Conservation (phyloP, 2,888 invertebrate species). For the Trichacis sp. region DNA sequence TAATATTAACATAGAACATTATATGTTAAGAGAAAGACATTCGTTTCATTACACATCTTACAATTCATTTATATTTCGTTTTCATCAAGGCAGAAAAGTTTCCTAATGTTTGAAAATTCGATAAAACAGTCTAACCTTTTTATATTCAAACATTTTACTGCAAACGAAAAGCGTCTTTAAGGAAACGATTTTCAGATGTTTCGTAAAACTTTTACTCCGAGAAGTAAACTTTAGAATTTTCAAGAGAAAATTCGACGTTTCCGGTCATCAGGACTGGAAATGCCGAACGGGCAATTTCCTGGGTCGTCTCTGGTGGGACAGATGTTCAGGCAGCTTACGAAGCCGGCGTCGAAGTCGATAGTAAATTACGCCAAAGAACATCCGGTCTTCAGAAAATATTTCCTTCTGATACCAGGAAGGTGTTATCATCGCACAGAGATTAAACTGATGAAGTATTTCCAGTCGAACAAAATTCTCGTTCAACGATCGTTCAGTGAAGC, state of each 20-base stretch:
- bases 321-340: constrained; percentile 41
- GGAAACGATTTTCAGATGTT: not conserved
- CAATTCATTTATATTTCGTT: no score
- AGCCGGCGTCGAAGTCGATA: constrained; percentile 43
- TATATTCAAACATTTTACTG: not conserved
- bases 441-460: constrained; percentile 3
- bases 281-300: constrained; percentile 30
- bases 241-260: not conserved
- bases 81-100: no score
- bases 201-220: not conserved
- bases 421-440: constrained; percentile 37
- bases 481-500: not conserved
- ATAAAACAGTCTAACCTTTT: no score
- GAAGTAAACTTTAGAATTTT: not conserved
- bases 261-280: constrained; percentile 2
- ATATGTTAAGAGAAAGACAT: no score
- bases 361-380: constrained; percentile 42
- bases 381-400: constrained; percentile 37
- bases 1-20: no score
- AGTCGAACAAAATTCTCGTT: not conserved
- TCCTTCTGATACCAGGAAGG: constrained; percentile 42
- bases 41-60: no score
- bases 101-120: no score
- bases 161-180: not conserved
- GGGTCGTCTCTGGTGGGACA: constrained; percentile 28